Evolutionary conservation across 2,113 vertebrate genomes (phyloP), one percentile per base, ranked within the genome.

Genomic region (Fulica atra): DNA sequence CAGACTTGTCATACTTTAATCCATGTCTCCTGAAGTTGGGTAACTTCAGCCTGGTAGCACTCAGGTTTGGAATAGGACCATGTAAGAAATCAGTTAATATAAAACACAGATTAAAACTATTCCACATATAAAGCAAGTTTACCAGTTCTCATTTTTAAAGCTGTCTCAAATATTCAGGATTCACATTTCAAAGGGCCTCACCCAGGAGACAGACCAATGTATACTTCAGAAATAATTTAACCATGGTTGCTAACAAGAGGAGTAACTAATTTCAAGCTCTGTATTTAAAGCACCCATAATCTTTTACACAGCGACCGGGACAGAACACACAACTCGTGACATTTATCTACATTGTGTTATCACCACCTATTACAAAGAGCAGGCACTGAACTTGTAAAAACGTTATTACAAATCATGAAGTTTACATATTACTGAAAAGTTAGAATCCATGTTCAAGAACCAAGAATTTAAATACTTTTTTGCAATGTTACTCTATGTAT

Each of bases 261-360:
- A 94, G 24, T 31, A 94, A 95, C 50, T 80, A 1, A 76, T 92
- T 95, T 95, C 90, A 95, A 96, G 92, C 93, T 95, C 89, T 96
- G 86, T 69, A 79, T 94, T 95, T 94, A 36, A 95, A 94, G 94
- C 73, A 63, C 66, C 76, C 66, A 23, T 57, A 65, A 70, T 66
- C 69, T 93, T 88, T 89, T 71, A 81, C 76, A n/a, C 3, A 59
- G 64, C 57, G 81, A 89, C 89, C 79, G 81, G 65, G 79, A 89
- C 3, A 0, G 68, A 81, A 84, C 54, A 68, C n/a, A 5, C 40
- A 94, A 80, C 83, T 85, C n/a, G 78, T 86, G 86, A 92, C 90
- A 63, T 92, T 76, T 86, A 88, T 83, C 93, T 95, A 86, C 92
- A 90, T 26, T 70, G 90, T 93, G 71, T 93, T 96, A 94, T 69